phyloP scores from a whole-genome alignment of 2,113 vertebrate genomes.

The Colossoma macropomum region DNA sequence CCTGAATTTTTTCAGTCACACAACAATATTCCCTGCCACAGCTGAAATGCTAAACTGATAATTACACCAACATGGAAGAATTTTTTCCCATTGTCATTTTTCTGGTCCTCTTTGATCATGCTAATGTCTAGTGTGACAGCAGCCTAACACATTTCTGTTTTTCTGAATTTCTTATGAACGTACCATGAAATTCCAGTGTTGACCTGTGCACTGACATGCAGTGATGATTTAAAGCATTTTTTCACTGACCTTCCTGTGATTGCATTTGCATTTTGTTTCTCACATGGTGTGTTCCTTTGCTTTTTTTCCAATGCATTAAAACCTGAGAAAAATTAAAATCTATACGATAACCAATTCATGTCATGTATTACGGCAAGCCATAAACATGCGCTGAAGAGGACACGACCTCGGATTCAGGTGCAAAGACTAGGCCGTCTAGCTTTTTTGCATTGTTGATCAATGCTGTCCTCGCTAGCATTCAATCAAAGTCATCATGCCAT shows the following conservation, averaged over 20 bases:
- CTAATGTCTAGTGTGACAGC: not conserved
- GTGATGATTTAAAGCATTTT: slow-evolving; percentile 51
- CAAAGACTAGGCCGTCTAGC: slow-evolving; percentile 31
- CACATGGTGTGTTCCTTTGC: not conserved
- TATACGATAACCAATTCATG: slow-evolving; percentile 57
- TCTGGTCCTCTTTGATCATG: not conserved
- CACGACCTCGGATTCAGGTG: slow-evolving; percentile 54
- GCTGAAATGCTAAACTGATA: not conserved
- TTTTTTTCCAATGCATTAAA: slow-evolving; percentile 37
- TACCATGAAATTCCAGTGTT: slow-evolving; percentile 19
- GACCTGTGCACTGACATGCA: slow-evolving; percentile 12
- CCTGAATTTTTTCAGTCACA: not conserved
- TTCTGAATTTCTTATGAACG: not conserved
- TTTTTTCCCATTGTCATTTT: not conserved
- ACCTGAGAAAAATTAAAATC: slow-evolving; percentile 51
- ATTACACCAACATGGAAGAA: too few relatives aligned
- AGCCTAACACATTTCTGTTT: not conserved
- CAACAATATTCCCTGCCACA: not conserved
- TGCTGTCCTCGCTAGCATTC: slow-evolving; percentile 63
- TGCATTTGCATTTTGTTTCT: slow-evolving; percentile 53
- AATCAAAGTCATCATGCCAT: slow-evolving; percentile 68
- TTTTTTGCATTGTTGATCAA: slow-evolving; percentile 68
- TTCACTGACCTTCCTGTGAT: slow-evolving; percentile 50
- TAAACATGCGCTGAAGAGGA: slow-evolving; percentile 55
- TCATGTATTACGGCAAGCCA: slow-evolving; percentile 52